phyloP scores from a whole-genome alignment of 2,797 vertebrate species.

The Coendou prehensilis region DNA sequence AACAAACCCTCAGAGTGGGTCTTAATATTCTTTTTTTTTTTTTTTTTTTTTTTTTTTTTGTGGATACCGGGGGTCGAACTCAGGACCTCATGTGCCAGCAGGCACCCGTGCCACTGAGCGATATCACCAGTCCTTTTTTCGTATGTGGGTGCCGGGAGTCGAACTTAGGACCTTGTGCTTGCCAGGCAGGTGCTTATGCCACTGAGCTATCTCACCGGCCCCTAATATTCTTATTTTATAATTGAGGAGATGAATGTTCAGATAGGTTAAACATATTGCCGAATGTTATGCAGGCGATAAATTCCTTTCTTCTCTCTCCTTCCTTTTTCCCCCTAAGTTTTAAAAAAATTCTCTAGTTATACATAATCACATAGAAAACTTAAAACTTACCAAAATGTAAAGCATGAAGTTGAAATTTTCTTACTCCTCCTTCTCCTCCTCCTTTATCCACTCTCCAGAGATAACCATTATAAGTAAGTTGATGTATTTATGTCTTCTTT shows the following conservation, averaged over 20 bases:
- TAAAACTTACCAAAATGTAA: neutral
- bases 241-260: neutral
- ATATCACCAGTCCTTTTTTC: no score
- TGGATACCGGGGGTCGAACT: no score
- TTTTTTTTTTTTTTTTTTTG: no score
- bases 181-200: no score
- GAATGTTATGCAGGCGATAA: neutral
- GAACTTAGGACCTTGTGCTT: no score
- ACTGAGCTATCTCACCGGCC: no score
- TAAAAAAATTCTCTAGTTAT: slow-evolving; percentile 11
- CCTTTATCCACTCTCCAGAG: neutral
- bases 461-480: neutral
- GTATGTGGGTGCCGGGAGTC: no score
- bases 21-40: slow-evolving; percentile 17
- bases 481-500: neutral
- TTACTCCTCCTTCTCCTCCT: neutral
- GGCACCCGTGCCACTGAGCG: no score
- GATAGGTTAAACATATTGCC: neutral
- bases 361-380: neutral
- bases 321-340: neutral
- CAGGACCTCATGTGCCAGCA: no score
- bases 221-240: slow-evolving; percentile 37
- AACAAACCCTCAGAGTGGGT: neutral
- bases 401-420: neutral
- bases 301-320: neutral